These are phyloP conservation scores for Leuciscus waleckii DNA, from an alignment of 2,797 vertebrate genomes.

Conservation along the genomic window DNA sequence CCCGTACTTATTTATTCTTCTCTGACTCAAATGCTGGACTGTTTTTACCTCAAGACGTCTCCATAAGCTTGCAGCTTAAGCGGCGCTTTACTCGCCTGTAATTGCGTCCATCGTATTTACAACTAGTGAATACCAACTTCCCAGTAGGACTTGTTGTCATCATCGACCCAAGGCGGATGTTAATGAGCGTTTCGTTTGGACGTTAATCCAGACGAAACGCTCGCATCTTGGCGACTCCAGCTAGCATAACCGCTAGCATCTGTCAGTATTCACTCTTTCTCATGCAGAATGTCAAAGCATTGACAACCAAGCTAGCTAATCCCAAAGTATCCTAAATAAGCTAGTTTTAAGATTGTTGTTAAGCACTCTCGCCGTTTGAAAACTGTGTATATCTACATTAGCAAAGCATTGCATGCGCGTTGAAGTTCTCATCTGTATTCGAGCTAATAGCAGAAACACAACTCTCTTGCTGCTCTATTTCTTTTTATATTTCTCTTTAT, in stretches of 20 bases:
- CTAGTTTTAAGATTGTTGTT: slow-evolving; percentile 17
- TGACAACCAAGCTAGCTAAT: slow-evolving; percentile 40
- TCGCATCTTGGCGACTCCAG: neutral
- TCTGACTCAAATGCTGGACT: slow-evolving; percentile 76
- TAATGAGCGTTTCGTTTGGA: neutral
- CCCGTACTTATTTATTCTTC: slow-evolving; percentile 62
- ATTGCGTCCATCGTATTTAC: neutral
- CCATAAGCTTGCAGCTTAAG: slow-evolving; percentile 64
- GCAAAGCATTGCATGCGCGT: neutral
- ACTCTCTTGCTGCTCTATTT: neutral
- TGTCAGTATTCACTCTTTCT: slow-evolving; percentile 53
- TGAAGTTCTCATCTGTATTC: neutral
- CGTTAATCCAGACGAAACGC: too few relatives aligned
- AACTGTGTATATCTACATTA: neutral
- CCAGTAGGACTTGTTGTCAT: too few relatives aligned
- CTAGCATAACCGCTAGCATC: slow-evolving; percentile 35
- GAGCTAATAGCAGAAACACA: neutral
- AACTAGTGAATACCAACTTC: neutral
- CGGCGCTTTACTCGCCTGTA: slow-evolving; percentile 17
- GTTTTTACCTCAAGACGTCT: slow-evolving; percentile 71
- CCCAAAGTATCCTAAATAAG: slow-evolving; percentile 42
- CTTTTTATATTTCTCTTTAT: neutral
- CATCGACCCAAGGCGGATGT: neutral
- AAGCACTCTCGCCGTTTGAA: neutral
- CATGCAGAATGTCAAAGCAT: slow-evolving; percentile 42